A percentile compares a stretch with the other conserved stretches of the same genome.
phyloP scores from a whole-genome alignment of 2,888 invertebrate species.

The Opisthograptis luteolata region DNA sequence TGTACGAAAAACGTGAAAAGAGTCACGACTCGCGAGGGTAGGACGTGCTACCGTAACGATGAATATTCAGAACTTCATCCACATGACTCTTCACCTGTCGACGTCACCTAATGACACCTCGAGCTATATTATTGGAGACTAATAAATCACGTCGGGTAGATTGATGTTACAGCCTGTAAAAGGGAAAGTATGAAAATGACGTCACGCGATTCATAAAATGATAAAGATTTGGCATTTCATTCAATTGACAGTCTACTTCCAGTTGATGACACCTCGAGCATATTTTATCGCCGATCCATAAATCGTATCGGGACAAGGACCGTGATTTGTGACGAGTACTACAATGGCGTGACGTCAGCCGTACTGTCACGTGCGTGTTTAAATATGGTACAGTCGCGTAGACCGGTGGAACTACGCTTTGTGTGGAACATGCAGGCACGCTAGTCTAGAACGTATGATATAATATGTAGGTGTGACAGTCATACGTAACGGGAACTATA shows the following conservation, averaged over 20 bases:
- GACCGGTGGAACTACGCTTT: slow-evolving; percentile 17
- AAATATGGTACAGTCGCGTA: slow-evolving; percentile 17
- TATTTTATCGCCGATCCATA: slow-evolving; percentile 29
- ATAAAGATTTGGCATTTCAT: slow-evolving; percentile 23
- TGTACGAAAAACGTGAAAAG: too few species aligned
- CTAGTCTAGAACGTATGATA: slow-evolving; percentile 3
- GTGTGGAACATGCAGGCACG: slow-evolving; percentile 7
- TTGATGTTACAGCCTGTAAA: slow-evolving; percentile 62
- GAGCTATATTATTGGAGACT: slow-evolving; percentile 64
- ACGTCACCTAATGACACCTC: slow-evolving; percentile 60
- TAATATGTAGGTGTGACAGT: not conserved
- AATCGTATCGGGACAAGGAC: slow-evolving; percentile 18
- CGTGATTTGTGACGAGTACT: slow-evolving; percentile 38
- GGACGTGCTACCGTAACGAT: not conserved
- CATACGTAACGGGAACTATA: not conserved
- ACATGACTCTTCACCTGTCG: slow-evolving; percentile 48
- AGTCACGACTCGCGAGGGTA: not conserved
- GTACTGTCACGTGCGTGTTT: slow-evolving; percentile 18
- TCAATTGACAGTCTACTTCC: slow-evolving; percentile 43
- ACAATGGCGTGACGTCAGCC: slow-evolving; percentile 68
- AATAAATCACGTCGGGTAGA: slow-evolving; percentile 73
- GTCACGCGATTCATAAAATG: slow-evolving; percentile 54
- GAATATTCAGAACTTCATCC: slow-evolving; percentile 3
- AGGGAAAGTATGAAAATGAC: slow-evolving; percentile 61
- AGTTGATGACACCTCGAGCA: slow-evolving; percentile 58